Base-by-base conservation (phyloP, 2,888 invertebrate genomes). In the Augiades crinisus region DNA sequence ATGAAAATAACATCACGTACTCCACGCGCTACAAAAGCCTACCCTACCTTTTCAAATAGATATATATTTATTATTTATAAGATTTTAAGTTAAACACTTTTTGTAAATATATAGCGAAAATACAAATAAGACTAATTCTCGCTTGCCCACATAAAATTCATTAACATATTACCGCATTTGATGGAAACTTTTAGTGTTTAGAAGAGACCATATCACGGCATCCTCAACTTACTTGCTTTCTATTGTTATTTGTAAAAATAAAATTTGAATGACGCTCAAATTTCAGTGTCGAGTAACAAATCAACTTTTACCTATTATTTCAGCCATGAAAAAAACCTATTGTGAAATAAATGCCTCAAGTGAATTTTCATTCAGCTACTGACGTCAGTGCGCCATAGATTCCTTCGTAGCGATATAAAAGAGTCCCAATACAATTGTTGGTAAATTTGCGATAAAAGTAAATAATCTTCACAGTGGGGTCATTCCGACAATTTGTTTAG, bases 401-500 rank as follows among this genome's bases (percentile, higher is more conserved):
- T 74, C 60, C 61, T 67, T 60, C 55, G 56, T 54, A 56, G 55
- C 53, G 61, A 62, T 59, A 67, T 67, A 67, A 69, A 74, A 71
- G 61, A 70, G 65, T 62, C 64, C 63, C 61, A 54, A 63, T 63
- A 63, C 62, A 68, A 45, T 67, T 59, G 62, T 64, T 59, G 67
- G 68, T 68, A 73, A 73, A 76, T 71, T 65, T 60, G 59, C 68
- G 66, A 75, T 76, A 76, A 78, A 79, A 70, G 75, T 72, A 78
- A 77, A 75, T 73, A 81, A 73, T 68, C 71, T 65, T 50, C 68
- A 63, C 69, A 56, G 50, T 63, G 68, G 71, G 68, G 60, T 70
- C 69, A 64, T 68, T 75, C 62, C 67, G 63, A 68, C 72, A 65
- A 75, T 80, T 81, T 80, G 70, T 63, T 81, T 75, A 74, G 78